Evolutionary conservation across 2,888 invertebrate species (phyloP).

Genomic region (Campoplex nolae): DNA sequence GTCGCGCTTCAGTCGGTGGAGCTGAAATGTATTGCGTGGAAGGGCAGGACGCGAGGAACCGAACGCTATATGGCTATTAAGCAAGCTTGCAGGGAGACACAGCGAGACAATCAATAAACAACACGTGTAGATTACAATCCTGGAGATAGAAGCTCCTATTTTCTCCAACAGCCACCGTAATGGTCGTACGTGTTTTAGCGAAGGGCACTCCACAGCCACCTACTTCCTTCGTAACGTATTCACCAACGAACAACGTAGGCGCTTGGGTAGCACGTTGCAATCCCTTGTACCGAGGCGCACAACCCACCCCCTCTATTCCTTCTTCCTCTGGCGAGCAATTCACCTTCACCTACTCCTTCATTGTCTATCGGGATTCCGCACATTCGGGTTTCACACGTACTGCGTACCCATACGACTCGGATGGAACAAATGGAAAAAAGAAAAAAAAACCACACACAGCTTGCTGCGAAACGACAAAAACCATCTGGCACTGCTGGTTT

Average conservation of each 20-base stretch:
- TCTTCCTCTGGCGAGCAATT: slow-evolving; percentile 56
- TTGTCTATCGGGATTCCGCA: slow-evolving; percentile 64
- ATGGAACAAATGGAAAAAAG: slow-evolving; percentile 10
- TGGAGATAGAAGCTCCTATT: slow-evolving; percentile 81
- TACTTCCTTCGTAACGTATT: slow-evolving; percentile 71
- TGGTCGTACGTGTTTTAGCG: slow-evolving; percentile 81
- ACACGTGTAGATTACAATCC: slow-evolving; percentile 84
- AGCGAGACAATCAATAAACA: slow-evolving; percentile 83
- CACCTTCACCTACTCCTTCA: slow-evolving; percentile 63
- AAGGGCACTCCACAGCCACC: slow-evolving; percentile 68
- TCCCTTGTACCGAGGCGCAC: slow-evolving; percentile 45
- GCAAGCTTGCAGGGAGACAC: slow-evolving; percentile 77
- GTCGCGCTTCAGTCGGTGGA: slow-evolving; percentile 75
- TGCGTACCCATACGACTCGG: slow-evolving; percentile 14
- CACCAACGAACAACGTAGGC: slow-evolving; percentile 62
- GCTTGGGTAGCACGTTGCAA: slow-evolving; percentile 58
- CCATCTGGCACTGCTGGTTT: slow-evolving; percentile 49
- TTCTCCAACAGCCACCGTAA: slow-evolving; percentile 81
- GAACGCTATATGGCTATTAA: slow-evolving; percentile 47
- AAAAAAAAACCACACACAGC: slow-evolving; percentile 26
- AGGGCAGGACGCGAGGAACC: slow-evolving; percentile 41
- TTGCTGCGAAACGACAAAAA: slow-evolving; percentile 28
- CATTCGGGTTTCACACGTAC: slow-evolving; percentile 52
- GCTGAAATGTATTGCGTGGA: slow-evolving; percentile 70
- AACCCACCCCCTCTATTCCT: slow-evolving; percentile 26